phyloP scores from a whole-genome alignment of 2,797 vertebrate genomes.

The Pagetopsis macropterus region DNA sequence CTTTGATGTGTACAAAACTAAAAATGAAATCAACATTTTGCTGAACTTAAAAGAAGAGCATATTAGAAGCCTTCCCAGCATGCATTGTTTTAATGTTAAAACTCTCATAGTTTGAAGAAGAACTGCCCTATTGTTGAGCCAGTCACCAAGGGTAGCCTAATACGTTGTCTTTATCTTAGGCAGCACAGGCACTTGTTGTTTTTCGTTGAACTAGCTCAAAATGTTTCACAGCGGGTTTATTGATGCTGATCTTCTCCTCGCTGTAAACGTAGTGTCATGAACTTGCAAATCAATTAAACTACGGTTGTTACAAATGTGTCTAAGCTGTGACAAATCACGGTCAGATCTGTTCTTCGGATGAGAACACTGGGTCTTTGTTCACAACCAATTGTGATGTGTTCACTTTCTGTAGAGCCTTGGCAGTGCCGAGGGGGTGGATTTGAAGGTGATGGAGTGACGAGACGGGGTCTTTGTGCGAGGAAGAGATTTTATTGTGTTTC shows the following conservation, averaged over 20 bases:
- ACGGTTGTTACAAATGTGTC: neutral
- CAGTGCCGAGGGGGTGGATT: constrained; percentile 17
- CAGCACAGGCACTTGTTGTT: neutral
- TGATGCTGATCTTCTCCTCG: neutral
- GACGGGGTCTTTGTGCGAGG: constrained; percentile 6
- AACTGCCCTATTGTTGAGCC: neutral
- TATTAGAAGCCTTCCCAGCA: neutral
- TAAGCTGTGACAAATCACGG: constrained; percentile 52
- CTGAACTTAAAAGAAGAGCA: neutral
- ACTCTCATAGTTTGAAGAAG: neutral
- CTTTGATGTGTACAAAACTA: too few relatives aligned
- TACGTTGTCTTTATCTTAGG: neutral
- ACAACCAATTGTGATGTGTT: constrained; percentile 63
- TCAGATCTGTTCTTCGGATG: constrained; percentile 38
- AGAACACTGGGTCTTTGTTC: constrained; percentile 70
- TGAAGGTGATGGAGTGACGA: constrained; percentile 45
- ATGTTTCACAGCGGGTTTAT: neutral
- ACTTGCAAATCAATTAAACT: constrained; percentile 17
- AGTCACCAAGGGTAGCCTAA: neutral
- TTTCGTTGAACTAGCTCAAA: neutral
- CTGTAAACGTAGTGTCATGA: constrained; percentile 12
- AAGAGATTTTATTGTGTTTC: constrained; percentile 60
- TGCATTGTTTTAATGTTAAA: neutral
- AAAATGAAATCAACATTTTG: neutral
- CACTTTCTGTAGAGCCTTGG: constrained; percentile 37